Evolutionary conservation across 1,140 invertebrate species (phyloP).

Genomic region (Magallana gigas): DNA sequence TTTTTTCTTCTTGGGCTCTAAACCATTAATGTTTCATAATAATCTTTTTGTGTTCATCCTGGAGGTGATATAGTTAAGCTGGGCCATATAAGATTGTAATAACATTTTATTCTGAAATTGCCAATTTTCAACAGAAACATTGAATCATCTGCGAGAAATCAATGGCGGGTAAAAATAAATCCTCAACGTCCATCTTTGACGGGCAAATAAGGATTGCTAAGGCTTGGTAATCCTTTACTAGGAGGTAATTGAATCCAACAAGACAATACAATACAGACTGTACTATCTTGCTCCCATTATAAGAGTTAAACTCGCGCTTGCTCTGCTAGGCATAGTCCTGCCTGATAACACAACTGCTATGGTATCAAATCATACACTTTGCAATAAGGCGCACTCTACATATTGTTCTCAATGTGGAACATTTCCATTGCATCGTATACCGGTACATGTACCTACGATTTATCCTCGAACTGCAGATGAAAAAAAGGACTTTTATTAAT

Average conservation of each 20-base stretch:
- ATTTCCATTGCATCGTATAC: not conserved
- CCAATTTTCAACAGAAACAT: not conserved
- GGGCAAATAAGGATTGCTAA: not conserved
- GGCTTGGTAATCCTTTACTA: not conserved
- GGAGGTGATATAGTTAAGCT: not conserved
- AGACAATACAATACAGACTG: not conserved
- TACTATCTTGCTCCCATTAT: no score
- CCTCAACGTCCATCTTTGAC: not conserved
- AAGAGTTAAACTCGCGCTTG: no score
- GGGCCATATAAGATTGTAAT: not conserved
- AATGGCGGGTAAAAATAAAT: not conserved
- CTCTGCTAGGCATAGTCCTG: no score
- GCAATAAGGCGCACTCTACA: no score
- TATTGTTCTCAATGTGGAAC: not conserved
- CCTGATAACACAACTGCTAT: no score
- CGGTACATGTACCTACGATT: not conserved
- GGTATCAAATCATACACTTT: no score
- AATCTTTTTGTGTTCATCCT: not conserved
- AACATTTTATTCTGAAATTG: not conserved
- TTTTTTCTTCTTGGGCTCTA: not conserved
- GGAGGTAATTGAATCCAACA: not conserved
- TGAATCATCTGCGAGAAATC: constrained; percentile 19
- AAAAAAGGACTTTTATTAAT: not conserved
- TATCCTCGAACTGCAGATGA: constrained; percentile 22
- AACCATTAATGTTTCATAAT: not conserved